Evolutionary conservation across 1,140 invertebrate genomes (phyloP).

Genomic region (Chrysomallon squamiferum): DNA sequence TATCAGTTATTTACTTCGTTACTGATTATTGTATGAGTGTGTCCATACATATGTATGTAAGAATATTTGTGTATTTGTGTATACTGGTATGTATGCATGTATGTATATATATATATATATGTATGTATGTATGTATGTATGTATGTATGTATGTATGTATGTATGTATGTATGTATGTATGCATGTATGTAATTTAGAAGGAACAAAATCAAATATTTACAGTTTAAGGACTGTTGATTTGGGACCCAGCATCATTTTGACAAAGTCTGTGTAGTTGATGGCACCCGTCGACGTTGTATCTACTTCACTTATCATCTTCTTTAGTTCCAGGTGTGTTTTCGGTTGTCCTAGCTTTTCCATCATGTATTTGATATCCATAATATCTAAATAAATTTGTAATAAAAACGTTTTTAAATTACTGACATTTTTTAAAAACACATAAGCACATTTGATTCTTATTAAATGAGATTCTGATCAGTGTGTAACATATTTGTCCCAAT

Average conservation of each 20-base stretch:
- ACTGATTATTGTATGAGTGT: not conserved
- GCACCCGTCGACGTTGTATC: conserved; percentile 43
- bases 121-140: not conserved
- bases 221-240: conserved; percentile 46
- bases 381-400: conserved; percentile 64
- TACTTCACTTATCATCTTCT: conserved; percentile 80
- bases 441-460: not conserved
- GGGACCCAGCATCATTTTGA: conserved; percentile 55
- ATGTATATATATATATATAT: not conserved
- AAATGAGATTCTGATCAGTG: not conserved
- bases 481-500: not conserved
- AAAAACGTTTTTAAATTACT: not conserved
- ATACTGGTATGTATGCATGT: not conserved
- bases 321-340: conserved; percentile 89
- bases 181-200: not conserved
- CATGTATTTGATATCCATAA: conserved; percentile 88
- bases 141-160: not conserved
- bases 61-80: not conserved
- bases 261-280: conserved; percentile 54
- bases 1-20: not conserved
- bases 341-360: conserved; percentile 93
- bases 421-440: not conserved
- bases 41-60: not conserved
- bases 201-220: conserved; percentile 32
- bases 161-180: not conserved